Base-by-base conservation (phyloP, 1,140 invertebrate species). In the Lamellibrachia luymesi region DNA sequence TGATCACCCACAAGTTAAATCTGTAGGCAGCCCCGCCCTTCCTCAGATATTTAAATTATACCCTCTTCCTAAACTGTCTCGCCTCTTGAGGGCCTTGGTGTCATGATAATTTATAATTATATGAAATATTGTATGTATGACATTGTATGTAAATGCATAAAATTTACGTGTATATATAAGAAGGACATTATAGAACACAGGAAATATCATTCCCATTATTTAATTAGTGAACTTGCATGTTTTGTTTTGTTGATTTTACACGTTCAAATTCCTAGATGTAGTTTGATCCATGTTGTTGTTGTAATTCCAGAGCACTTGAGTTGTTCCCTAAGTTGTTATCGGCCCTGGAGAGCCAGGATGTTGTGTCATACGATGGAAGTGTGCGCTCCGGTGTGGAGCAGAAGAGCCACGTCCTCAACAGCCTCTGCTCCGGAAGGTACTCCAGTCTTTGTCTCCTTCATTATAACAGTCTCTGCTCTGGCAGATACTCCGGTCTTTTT, bases 321-420 rank as follows among this genome's bases (percentile, higher is more conserved):
- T 93, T 96, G 49, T 94, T 96, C 38, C 95, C 96, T 10, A 96
- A 95, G 94, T 94, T 96, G 22, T 89, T 96, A 93, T 95, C 95
- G 7, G 94, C 94, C n/a, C 51, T 96, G 25, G 93, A 94, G 7
- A 8, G 92, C 4, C 93, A 94, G 91, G 95, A 96, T 52, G 93
- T 93, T 49, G 94, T 96, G 7, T 92, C 93, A 22, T 94, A 95
- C 94, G 94, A 94, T 22, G 95, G 95, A 27, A 95, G 94, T 92
- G 93, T 93, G 91, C 94, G 95, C 94, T 95, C 94, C 51, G 96
- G 96, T 51, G 92, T 94, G 52, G 95, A 96, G 89, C 95, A 95
- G 92, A 96, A 96, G 94, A 94, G 94, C 50, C 95, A 95, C 92
- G 93, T 96, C 6, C 94, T 96, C 38, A 96, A 96, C 94, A 95